Conservation (phyloP, 2,113 vertebrate species). For the Callopanchax toddi region DNA sequence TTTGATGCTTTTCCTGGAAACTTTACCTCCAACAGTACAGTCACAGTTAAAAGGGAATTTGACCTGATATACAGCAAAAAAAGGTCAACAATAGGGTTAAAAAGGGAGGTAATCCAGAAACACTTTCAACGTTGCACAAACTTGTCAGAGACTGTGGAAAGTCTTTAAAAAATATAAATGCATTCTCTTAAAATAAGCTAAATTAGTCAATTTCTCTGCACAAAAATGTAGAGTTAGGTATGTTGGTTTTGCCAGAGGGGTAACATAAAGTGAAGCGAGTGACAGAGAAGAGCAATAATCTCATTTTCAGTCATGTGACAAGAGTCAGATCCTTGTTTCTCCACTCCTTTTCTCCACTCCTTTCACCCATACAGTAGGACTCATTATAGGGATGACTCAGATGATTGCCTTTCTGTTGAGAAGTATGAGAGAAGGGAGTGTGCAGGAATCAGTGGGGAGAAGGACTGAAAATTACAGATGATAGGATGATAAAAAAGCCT, state of each 20-base stretch:
- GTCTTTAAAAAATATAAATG: background rate
- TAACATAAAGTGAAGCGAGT: constrained; percentile 24
- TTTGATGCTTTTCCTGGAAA: constrained; percentile 70
- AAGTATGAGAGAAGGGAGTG: constrained; percentile 15
- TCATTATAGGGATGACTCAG: constrained; percentile 71
- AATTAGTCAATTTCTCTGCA: background rate
- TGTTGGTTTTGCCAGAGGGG: constrained; percentile 14
- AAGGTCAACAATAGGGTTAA: constrained; percentile 39
- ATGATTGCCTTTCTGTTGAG: constrained; percentile 43
- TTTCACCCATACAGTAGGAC: constrained; percentile 37
- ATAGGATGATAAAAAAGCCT: constrained; percentile 20
- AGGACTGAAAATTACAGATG: constrained; percentile 1
- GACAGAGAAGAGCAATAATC: constrained; percentile 47
- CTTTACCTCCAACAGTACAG: constrained; percentile 55
- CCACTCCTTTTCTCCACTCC: constrained; percentile 36
- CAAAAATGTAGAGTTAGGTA: background rate
- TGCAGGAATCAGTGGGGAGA: constrained; percentile 22
- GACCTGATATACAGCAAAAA: constrained; percentile 52
- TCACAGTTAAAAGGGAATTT: constrained; percentile 53
- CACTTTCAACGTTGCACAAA: constrained; percentile 4
- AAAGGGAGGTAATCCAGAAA: constrained; percentile 23
- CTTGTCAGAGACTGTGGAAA: background rate
- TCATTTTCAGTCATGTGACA: constrained; percentile 55
- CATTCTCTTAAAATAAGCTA: background rate
- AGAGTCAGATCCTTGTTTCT: constrained; percentile 63